Conservation (phyloP, 2,113 vertebrate genomes). For the Phyllostomus discolor region DNA sequence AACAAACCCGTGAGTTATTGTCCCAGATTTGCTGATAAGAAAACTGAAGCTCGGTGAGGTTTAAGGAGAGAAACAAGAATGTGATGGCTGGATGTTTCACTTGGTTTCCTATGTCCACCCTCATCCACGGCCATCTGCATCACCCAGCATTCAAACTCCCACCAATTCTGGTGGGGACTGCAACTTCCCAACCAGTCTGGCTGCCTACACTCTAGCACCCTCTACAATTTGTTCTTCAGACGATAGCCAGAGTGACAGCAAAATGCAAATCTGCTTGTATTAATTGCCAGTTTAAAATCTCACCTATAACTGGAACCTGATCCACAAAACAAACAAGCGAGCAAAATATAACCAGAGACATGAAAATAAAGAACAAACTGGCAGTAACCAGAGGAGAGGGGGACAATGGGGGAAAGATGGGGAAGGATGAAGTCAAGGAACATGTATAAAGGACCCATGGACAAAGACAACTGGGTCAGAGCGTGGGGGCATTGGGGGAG, state of each 20-base stretch:
- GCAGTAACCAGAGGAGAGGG: too few relatives aligned
- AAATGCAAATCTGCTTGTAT: neutral
- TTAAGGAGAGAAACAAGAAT: neutral
- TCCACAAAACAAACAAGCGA: too few relatives aligned
- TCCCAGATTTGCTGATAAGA: neutral
- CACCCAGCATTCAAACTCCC: neutral
- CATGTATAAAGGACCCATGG: too few relatives aligned
- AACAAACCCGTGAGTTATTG: neutral
- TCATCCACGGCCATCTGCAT: neutral
- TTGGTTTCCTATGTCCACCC: neutral
- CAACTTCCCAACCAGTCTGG: neutral
- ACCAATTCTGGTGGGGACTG: neutral
- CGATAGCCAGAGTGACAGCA: neutral
- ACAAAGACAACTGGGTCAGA: too few relatives aligned
- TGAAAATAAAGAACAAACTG: too few relatives aligned
- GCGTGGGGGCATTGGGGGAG: too few relatives aligned
- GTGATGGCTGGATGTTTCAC: neutral
- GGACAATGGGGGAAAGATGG: too few relatives aligned
- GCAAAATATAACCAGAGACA: too few relatives aligned
- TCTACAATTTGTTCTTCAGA: neutral
- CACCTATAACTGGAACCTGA: too few relatives aligned
- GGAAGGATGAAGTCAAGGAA: too few relatives aligned
- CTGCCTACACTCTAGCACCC: accelerated
- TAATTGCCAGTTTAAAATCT: neutral
- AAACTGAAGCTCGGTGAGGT: neutral